These are phyloP conservation scores for Fulica atra DNA, from an alignment of 2,113 vertebrate species.

Conservation along the genomic window DNA sequence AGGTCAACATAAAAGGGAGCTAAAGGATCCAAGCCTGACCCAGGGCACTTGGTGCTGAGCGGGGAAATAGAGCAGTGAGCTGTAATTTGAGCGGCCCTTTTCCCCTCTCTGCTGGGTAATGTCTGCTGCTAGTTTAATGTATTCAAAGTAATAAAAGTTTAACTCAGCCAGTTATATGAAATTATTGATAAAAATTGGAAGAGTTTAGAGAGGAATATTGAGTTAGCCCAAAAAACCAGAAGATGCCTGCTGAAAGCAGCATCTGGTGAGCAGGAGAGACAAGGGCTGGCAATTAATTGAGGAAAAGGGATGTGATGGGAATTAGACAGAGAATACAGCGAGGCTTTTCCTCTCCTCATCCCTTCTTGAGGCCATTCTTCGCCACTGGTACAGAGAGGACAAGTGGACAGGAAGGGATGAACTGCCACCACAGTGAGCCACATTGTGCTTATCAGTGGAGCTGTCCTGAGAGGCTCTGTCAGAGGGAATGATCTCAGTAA, in stretches of 20 bases:
- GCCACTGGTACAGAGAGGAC: neutral
- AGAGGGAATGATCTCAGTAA: neutral
- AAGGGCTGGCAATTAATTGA: neutral
- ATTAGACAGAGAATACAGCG: neutral
- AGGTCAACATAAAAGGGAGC: neutral
- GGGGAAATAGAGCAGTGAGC: neutral
- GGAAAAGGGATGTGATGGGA: neutral
- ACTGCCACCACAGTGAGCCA: neutral
- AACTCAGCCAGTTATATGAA: slow-evolving; percentile 5
- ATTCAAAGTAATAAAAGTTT: slow-evolving; percentile 34
- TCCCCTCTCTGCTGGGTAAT: neutral
- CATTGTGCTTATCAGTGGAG: neutral
- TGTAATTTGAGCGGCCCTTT: slow-evolving; percentile 15
- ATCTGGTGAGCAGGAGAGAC: neutral
- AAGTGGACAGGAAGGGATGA: neutral
- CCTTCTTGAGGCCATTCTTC: neutral
- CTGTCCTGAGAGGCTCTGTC: neutral
- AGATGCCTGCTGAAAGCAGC: neutral
- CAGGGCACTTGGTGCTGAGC: neutral
- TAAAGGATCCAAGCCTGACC: neutral
- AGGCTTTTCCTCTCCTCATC: neutral
- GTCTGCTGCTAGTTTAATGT: slow-evolving; percentile 25
- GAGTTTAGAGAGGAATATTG: neutral
- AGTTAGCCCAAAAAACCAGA: neutral
- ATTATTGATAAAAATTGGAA: slow-evolving; percentile 31